phyloP scores from a whole-genome alignment of 1,140 invertebrate species.

The Sarcophaga peregrina region DNA sequence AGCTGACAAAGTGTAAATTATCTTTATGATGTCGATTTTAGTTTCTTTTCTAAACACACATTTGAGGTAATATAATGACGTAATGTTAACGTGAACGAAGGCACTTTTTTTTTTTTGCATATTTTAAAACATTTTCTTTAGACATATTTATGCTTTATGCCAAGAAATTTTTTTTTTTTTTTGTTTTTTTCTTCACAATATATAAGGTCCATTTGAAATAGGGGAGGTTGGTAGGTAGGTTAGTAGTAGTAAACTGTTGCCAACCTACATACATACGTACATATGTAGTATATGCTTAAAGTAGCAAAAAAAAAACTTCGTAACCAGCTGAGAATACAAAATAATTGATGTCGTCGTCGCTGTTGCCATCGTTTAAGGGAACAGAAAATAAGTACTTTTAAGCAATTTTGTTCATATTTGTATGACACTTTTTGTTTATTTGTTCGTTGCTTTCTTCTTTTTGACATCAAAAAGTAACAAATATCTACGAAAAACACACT shows the following conservation, averaged over 20 bases:
- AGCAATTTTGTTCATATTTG: neutral
- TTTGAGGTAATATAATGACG: conserved; percentile 19
- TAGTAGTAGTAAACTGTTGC: conserved; percentile 16
- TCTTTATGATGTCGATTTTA: conserved; percentile 24
- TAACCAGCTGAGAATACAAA: conserved; percentile 20
- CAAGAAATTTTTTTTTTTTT: no score
- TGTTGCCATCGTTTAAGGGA: neutral
- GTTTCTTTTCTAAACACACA: conserved; percentile 12
- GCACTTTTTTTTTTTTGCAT: no score
- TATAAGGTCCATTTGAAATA: no score
- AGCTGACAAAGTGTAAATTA: conserved; percentile 7
- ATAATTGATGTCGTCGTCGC: neutral
- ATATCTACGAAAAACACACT: neutral
- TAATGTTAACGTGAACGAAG: neutral
- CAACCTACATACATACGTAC: neutral
- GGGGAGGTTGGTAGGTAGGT: neutral
- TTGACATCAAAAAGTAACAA: neutral
- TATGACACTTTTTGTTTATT: neutral
- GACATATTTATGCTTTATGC: no score
- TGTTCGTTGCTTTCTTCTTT: neutral
- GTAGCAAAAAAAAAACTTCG: neutral
- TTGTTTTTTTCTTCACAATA: no score
- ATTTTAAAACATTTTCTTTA: no score
- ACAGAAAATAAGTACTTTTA: neutral
- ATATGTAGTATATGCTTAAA: neutral